A percentile compares a stretch with the other conserved stretches of the same genome.
Evolutionary conservation across 2,113 vertebrate genomes (phyloP).

Genomic region (Proteles cristata): DNA sequence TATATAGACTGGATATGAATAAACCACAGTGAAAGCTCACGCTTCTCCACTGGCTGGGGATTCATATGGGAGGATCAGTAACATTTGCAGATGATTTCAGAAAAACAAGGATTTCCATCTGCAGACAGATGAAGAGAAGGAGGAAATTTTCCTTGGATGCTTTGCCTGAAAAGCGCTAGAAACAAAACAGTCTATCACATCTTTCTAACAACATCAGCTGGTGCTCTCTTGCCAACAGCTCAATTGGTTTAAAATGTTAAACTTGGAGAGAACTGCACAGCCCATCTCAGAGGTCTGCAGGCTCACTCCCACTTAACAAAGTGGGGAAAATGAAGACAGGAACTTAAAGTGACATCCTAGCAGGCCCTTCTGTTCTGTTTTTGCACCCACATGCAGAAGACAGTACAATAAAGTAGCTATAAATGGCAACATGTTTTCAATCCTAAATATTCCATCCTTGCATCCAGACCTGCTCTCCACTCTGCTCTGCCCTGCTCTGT

Average conservation of each 20-base stretch:
- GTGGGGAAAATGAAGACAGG: background rate
- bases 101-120: slow-evolving; percentile 40
- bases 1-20: slow-evolving; percentile 42
- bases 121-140: slow-evolving; percentile 61
- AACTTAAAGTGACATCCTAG: background rate
- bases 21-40: background rate
- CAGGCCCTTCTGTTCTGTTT: background rate
- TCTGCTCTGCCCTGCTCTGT: background rate
- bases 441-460: background rate
- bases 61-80: background rate
- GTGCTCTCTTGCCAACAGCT: slow-evolving; percentile 57
- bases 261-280: slow-evolving; percentile 42
- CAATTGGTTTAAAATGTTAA: slow-evolving; percentile 61
- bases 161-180: slow-evolving; percentile 65
- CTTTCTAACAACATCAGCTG: slow-evolving; percentile 37
- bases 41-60: background rate
- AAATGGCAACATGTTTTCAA: background rate
- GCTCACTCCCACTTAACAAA: background rate
- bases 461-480: background rate
- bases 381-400: background rate
- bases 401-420: background rate
- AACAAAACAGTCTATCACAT: slow-evolving; percentile 76
- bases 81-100: slow-evolving; percentile 46
- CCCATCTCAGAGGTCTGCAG: background rate
- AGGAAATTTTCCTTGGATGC: slow-evolving; percentile 61